Evolutionary conservation across 1,140 invertebrate species (phyloP).

Genomic region (Aphis craccivora): DNA sequence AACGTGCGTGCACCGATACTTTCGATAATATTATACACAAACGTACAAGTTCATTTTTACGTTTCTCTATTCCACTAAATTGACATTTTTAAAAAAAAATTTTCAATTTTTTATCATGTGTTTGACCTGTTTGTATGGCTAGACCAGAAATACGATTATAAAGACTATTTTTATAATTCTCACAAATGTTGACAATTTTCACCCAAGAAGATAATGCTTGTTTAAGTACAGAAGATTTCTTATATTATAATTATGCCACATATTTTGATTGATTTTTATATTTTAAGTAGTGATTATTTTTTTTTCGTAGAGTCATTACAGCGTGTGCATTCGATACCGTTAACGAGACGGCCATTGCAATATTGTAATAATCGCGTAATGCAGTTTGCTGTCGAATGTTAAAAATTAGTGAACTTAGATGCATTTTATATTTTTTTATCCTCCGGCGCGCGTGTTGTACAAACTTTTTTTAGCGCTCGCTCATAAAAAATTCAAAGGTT

Average conservation of each 20-base stretch:
- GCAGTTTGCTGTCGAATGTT: neutral
- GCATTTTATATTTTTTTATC: conserved; percentile 27
- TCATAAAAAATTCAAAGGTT: conserved; percentile 54
- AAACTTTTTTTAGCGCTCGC: conserved; percentile 22
- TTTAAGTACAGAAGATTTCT: no score
- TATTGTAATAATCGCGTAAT: neutral
- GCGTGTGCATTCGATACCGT: neutral
- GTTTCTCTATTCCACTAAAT: no score
- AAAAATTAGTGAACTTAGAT: neutral
- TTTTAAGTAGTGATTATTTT: neutral
- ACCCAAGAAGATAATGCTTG: no score
- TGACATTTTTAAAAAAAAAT: neutral
- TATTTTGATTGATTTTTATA: neutral
- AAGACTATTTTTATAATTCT: neutral
- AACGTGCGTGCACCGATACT: neutral
- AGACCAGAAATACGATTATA: neutral
- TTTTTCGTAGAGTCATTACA: neutral
- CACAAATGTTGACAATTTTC: no score
- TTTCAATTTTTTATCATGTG: neutral
- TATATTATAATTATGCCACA: neutral
- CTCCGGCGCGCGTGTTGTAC: neutral
- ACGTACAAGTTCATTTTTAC: neutral
- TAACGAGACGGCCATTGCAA: neutral
- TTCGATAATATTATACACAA: neutral
- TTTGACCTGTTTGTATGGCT: neutral